Evolutionary conservation across 2,888 invertebrate species (phyloP).

Genomic region (Hydriomena furcata): DNA sequence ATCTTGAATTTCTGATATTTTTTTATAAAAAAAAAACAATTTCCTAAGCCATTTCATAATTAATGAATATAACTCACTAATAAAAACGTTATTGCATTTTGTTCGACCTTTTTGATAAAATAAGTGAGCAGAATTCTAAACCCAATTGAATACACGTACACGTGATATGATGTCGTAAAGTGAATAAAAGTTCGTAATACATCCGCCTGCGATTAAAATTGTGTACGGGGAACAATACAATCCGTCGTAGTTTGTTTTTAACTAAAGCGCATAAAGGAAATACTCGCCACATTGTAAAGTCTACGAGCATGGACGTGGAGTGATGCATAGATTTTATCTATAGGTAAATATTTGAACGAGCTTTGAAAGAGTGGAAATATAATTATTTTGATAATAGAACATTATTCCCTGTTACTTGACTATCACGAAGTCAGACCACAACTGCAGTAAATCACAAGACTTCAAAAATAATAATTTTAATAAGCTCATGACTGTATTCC

Average conservation of each 20-base stretch:
- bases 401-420: too few species aligned
- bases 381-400: too few species aligned
- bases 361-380: constrained; percentile 3
- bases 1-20: constrained; percentile 12
- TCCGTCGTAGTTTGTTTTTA: neutral
- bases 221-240: constrained; percentile 16
- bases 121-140: constrained; percentile 3
- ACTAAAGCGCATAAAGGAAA: neutral
- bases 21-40: neutral
- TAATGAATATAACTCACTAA: too few species aligned
- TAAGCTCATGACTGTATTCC: too few species aligned
- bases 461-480: too few species aligned
- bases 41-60: too few species aligned
- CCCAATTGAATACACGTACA: constrained; percentile 2
- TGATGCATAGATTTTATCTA: constrained; percentile 10
- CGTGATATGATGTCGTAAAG: constrained; percentile 5
- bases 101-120: neutral
- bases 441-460: too few species aligned
- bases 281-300: too few species aligned
- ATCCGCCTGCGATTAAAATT: constrained; percentile 7
- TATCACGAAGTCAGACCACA: too few species aligned
- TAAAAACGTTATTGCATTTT: neutral
- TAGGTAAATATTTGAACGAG: constrained; percentile 16
- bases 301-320: constrained; percentile 1
- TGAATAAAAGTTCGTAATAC: constrained; percentile 10